Base-by-base conservation (phyloP, 2,888 invertebrate species). In the Leistus spinibarbis region DNA sequence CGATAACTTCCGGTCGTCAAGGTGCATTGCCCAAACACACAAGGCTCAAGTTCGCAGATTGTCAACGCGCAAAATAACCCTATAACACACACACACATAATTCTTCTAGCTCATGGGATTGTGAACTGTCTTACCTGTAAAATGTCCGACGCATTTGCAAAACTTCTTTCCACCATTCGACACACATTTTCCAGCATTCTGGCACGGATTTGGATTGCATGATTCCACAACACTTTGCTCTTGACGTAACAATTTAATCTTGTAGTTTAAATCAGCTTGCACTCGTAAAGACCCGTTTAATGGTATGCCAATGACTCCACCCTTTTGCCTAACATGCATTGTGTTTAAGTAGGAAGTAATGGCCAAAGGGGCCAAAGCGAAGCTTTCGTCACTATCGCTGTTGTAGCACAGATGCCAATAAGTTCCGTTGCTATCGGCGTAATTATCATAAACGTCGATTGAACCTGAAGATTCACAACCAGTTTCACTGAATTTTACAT, bases 21-120 rank as follows among this genome's bases (percentile, higher is more conserved):
- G 57, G 89, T 86, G 80, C 93, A 93, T 79, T 88, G 88, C 1
- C 92, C 93, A 82, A 89, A 91, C 9, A 88, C 85, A 83, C 93
- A 93, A 0, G 91, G 91, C 7, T 91, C 90, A 60, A 92, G 85
- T 81, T 94, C 93, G 85, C 94, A 95, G 66, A 91, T 89, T 1
- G 91, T 93, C 68, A 93, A 86, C 19, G 92, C 90, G 84, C 95
- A 95, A 84, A 95, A 93, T 78, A 92, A 87, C 53, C 93, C 93
- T 92, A 84, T 1, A 82, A 60, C 0, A 60, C 60, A 20, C 10
- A 60, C 5, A 2, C 16, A 60, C 10, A 0, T 10, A 57, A 56
- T 5, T 9, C 16, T 16, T 56, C 24, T 20, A 27, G 17, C 16
- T 5, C 1, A 20, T 20, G n/a, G n/a, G 27, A 66, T 40, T 24